Percentiles rank a stretch among this genome's conserved stretches.
phyloP scores from a whole-genome alignment of 2,888 invertebrate genomes.

The Cryptocephalus primarius region DNA sequence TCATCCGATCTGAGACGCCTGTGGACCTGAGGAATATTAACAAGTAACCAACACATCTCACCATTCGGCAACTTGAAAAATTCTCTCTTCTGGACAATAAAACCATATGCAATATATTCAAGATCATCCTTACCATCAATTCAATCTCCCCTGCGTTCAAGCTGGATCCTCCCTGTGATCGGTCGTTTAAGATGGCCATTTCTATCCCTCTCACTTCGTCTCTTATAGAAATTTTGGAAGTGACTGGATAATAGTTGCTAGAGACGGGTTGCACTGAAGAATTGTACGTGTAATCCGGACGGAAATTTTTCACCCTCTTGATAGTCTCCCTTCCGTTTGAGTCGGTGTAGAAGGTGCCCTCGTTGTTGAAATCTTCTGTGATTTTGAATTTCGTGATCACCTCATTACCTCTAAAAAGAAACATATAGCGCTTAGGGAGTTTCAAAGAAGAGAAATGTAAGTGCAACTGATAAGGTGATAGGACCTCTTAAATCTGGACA shows the following conservation, averaged over 20 bases:
- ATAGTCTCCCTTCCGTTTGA: constrained; percentile 64
- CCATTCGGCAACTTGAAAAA: not conserved
- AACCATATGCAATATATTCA: too few relatives aligned
- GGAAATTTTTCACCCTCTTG: constrained; percentile 44
- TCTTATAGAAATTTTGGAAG: constrained; percentile 49
- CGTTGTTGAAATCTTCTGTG: constrained; percentile 16
- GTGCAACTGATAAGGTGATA: not conserved
- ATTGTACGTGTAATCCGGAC: constrained; percentile 46
- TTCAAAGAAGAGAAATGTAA: constrained; percentile 22
- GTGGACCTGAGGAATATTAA: constrained; percentile 48
- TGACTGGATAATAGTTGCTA: constrained; percentile 67
- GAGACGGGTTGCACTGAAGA: constrained; percentile 42
- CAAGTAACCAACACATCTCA: too few relatives aligned
- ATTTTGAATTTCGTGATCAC: constrained; percentile 4
- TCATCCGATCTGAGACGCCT: constrained; percentile 76
- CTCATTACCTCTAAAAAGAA: constrained; percentile 1
- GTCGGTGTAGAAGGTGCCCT: constrained; percentile 56
- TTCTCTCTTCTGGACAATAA: not conserved
- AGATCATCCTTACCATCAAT: constrained; percentile 53
- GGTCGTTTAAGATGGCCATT: constrained; percentile 46
- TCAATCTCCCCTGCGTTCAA: constrained; percentile 46
- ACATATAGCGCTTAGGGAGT: constrained; percentile 3
- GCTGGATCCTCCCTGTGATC: constrained; percentile 50
- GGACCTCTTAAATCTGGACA: too few relatives aligned
- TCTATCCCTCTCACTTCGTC: constrained; percentile 38